Conservation (phyloP, 1,140 invertebrate genomes). For the Hyposmocoma kahamanoa region DNA sequence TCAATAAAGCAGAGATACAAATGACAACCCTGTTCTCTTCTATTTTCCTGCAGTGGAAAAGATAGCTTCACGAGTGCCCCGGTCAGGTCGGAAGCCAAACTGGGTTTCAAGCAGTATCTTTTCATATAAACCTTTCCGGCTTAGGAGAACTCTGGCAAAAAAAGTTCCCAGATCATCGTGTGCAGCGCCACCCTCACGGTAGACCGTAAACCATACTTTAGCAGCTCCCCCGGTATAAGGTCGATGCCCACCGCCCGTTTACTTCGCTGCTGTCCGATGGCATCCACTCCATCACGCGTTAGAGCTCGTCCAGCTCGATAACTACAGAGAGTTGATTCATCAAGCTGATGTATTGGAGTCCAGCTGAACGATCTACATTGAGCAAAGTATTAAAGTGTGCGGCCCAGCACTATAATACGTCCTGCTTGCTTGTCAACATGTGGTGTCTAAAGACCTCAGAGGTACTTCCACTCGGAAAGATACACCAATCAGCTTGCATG, state of each 20-base stretch:
- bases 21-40: constrained; percentile 5
- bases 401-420: constrained; percentile 9
- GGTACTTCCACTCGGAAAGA: constrained; percentile 4
- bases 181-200: constrained; percentile 1
- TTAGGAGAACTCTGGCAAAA: constrained; percentile 9
- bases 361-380: constrained; percentile 9
- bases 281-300: constrained; percentile 3
- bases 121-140: constrained; percentile 1
- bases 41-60: constrained; percentile 7
- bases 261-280: constrained; percentile 5
- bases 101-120: constrained; percentile 2
- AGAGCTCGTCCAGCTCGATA: constrained; percentile 5
- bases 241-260: constrained; percentile 7
- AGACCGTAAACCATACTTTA: constrained; percentile 4
- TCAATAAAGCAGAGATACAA: constrained; percentile 7
- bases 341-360: constrained; percentile 5
- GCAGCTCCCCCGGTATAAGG: constrained; percentile 1
- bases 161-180: constrained; percentile 4
- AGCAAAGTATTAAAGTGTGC: constrained; percentile 9
- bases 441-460: constrained; percentile 4
- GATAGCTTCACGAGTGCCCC: constrained; percentile 6
- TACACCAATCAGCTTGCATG: constrained; percentile 11
- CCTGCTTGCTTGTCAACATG: constrained; percentile 7
- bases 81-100: constrained; percentile 9
- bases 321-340: not conserved